phyloP scores from a whole-genome alignment of 2,113 vertebrate species.

The Percopsis transmontana region DNA sequence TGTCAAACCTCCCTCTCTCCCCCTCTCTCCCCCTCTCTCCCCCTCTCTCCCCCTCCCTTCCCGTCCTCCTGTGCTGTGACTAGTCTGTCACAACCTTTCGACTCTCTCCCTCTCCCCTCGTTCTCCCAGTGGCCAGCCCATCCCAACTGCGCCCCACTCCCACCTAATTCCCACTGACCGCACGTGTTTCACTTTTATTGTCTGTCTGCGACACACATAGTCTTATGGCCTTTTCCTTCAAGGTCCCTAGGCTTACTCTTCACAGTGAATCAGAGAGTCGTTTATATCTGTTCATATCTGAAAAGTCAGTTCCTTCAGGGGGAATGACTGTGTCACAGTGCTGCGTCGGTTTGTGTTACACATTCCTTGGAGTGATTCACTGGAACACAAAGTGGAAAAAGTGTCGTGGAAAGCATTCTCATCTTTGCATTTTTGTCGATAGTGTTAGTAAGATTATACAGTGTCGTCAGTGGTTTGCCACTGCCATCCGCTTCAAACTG shows the following conservation, averaged over 20 bases:
- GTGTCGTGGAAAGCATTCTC: background rate
- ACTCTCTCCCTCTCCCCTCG: conserved; percentile 46
- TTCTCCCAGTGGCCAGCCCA: conserved; percentile 52
- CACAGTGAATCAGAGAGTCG: conserved; percentile 33
- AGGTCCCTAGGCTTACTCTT: conserved; percentile 1
- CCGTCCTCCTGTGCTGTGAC: conserved; percentile 66
- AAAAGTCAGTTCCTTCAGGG: conserved; percentile 17
- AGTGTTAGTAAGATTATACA: no score
- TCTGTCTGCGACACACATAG: conserved; percentile 25
- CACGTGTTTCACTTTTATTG: conserved; percentile 20
- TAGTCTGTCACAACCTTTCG: conserved; percentile 88
- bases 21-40: conserved; percentile 72
- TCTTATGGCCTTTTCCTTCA: conserved; percentile 7
- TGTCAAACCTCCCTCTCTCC: conserved; percentile 76
- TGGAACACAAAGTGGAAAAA: conserved; percentile 14
- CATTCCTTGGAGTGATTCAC: conserved; percentile 5
- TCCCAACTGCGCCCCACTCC: conserved; percentile 68
- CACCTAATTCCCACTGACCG: conserved; percentile 35
- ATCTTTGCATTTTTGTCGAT: background rate
- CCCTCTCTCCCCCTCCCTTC: conserved; percentile 74
- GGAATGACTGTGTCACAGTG: conserved; percentile 43
- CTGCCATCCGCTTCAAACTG: no score
- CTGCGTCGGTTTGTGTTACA: conserved; percentile 11
- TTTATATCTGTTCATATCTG: conserved; percentile 22
- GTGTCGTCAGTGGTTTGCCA: no score